Conservation (phyloP, 2,113 vertebrate genomes). For the Tringa solitaria region DNA sequence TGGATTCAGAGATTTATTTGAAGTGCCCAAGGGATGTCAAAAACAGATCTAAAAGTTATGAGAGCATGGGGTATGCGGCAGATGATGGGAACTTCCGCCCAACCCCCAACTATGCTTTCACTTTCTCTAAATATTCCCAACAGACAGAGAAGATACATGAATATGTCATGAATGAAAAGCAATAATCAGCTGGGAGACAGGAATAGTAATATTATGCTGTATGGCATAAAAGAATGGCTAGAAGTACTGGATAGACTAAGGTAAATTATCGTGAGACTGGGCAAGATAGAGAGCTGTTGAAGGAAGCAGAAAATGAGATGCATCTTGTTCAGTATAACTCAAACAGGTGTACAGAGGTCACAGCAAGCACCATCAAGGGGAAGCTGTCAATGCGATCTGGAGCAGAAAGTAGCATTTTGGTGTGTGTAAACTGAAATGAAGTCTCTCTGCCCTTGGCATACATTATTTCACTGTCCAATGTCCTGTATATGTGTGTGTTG, state of each 20-base stretch:
- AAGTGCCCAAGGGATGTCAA: neutral
- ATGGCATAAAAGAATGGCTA: neutral
- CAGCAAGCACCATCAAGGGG: neutral
- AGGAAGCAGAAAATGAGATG: neutral
- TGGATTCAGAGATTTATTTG: neutral
- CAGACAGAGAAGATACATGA: neutral
- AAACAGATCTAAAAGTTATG: neutral
- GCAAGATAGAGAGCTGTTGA: neutral
- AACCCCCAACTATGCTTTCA: neutral
- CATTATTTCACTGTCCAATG: neutral
- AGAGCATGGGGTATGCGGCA: neutral
- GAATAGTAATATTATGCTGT: neutral
- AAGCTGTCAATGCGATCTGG: neutral
- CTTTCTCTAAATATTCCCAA: neutral
- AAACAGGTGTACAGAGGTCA: neutral
- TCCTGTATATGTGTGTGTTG: neutral
- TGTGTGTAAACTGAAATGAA: neutral
- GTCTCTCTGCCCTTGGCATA: neutral
- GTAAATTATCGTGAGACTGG: neutral
- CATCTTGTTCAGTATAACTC: neutral
- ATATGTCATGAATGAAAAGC: neutral
- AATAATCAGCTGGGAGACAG: neutral
- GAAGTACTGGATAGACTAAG: neutral
- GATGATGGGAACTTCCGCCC: neutral
- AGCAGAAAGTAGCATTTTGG: neutral